Conservation (phyloP, 2,797 vertebrate species). For the Taenioides sp. region DNA sequence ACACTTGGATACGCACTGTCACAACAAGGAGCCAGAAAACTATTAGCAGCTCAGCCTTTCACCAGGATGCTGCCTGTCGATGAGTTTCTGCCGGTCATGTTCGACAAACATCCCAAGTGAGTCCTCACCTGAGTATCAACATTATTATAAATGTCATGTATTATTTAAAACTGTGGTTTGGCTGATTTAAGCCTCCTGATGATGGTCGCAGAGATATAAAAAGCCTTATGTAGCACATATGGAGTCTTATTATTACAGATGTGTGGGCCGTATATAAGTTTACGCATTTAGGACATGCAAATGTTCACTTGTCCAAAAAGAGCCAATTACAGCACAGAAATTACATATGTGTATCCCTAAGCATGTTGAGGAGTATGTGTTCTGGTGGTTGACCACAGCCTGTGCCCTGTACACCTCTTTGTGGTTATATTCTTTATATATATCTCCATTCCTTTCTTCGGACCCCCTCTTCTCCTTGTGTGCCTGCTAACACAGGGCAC, state of each 20-base stretch:
- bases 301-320: conserved; percentile 12
- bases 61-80: conserved; percentile 80
- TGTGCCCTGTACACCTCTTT: conserved; percentile 14
- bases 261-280: conserved; percentile 13
- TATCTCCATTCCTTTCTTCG: conserved; percentile 14
- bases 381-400: conserved; percentile 46
- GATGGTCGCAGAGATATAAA: conserved; percentile 18
- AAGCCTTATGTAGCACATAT: conserved; percentile 25
- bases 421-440: conserved; percentile 20
- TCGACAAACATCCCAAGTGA: conserved; percentile 83
- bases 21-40: conserved; percentile 74
- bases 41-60: conserved; percentile 71
- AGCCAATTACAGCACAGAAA: conserved; percentile 25
- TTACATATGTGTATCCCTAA: conserved; percentile 20
- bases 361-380: conserved; percentile 27
- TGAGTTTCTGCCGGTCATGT: conserved; percentile 83
- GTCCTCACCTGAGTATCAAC: conserved; percentile 29
- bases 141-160: conserved; percentile 3
- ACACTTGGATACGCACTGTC: conserved; percentile 81
- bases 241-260: conserved; percentile 37
- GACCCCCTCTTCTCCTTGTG: conserved; percentile 17
- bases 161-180: conserved; percentile 6
- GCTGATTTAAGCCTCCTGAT: conserved; percentile 7
- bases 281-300: background rate
- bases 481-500: conserved; percentile 59